Percentiles rank a stretch among this genome's conserved stretches.
Evolutionary conservation across 2,888 invertebrate species (phyloP).

Genomic region (Germaria angustata): DNA sequence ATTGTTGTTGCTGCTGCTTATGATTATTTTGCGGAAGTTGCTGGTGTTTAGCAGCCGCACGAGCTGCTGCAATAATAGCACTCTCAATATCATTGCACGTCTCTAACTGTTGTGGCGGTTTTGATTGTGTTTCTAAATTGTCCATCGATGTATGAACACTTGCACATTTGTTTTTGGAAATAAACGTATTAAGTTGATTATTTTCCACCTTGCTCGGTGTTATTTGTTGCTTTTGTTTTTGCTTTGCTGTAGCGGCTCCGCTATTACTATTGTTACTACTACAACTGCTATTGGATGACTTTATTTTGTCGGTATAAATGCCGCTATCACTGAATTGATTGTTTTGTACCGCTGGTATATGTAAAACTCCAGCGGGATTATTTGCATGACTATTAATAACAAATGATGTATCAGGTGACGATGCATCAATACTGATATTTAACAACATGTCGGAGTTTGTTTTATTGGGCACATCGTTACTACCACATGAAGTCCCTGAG

Average conservation of each 20-base stretch:
- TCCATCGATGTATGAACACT: slow-evolving; percentile 62
- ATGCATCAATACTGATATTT: slow-evolving; percentile 71
- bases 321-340: slow-evolving; percentile 77
- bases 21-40: slow-evolving; percentile 45
- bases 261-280: slow-evolving; percentile 65
- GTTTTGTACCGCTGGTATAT: slow-evolving; percentile 65
- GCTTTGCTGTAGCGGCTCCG: slow-evolving; percentile 6
- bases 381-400: slow-evolving; percentile 54
- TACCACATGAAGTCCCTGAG: slow-evolving; percentile 70
- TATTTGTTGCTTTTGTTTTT: slow-evolving; percentile 45
- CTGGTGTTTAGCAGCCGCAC: slow-evolving; percentile 73
- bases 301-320: slow-evolving; percentile 69
- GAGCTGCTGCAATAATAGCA: slow-evolving; percentile 77
- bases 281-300: slow-evolving; percentile 53
- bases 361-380: slow-evolving; percentile 62
- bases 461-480: slow-evolving; percentile 69
- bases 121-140: slow-evolving; percentile 49
- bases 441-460: slow-evolving; percentile 72
- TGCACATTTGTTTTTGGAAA: slow-evolving; percentile 48
- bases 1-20: slow-evolving; percentile 65
- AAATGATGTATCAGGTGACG: slow-evolving; percentile 75
- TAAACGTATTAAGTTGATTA: slow-evolving; percentile 60
- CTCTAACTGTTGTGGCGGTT: slow-evolving; percentile 74
- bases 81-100: slow-evolving; percentile 78
- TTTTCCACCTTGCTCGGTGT: slow-evolving; percentile 40